Conservation (phyloP, 64 coral and sea anemone species). For the Montipora efflorescens region DNA sequence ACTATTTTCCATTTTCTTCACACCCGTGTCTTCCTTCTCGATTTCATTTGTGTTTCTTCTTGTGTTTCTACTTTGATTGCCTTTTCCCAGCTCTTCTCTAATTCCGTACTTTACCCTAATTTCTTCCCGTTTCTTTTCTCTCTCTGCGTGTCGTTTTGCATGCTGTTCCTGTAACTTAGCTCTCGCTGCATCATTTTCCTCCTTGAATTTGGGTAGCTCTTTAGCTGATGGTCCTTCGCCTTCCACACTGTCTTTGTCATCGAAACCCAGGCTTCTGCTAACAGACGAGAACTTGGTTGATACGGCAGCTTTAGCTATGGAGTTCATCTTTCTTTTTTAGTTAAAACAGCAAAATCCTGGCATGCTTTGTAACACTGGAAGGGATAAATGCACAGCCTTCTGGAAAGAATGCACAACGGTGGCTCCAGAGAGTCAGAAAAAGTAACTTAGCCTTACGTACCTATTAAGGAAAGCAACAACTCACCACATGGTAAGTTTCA, state of each 20-base stretch:
- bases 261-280: conserved; percentile 64
- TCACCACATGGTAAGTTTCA: too few relatives aligned
- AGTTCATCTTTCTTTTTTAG: conserved; percentile 31
- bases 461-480: too few relatives aligned
- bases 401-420: too few relatives aligned
- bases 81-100: conserved; percentile 60
- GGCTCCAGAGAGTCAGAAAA: too few relatives aligned
- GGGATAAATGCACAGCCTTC: background rate
- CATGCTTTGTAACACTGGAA: background rate
- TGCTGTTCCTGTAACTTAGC: conserved; percentile 73
- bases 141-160: conserved; percentile 77
- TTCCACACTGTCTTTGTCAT: conserved; percentile 42
- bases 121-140: conserved; percentile 87
- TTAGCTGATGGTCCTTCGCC: conserved; percentile 68
- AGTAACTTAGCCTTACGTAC: background rate
- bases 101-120: conserved; percentile 89
- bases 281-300: conserved; percentile 77
- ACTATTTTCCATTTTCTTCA: background rate
- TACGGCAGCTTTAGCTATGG: conserved; percentile 74
- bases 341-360: background rate
- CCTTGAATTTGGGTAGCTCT: conserved; percentile 77
- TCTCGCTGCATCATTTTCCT: conserved; percentile 69
- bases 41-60: background rate
- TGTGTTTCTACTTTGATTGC: background rate
- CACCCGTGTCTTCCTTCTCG: background rate